Percentiles rank a stretch among this genome's conserved stretches.
Evolutionary conservation across 2,113 vertebrate genomes (phyloP).

Genomic region (Platycercus adscitus): DNA sequence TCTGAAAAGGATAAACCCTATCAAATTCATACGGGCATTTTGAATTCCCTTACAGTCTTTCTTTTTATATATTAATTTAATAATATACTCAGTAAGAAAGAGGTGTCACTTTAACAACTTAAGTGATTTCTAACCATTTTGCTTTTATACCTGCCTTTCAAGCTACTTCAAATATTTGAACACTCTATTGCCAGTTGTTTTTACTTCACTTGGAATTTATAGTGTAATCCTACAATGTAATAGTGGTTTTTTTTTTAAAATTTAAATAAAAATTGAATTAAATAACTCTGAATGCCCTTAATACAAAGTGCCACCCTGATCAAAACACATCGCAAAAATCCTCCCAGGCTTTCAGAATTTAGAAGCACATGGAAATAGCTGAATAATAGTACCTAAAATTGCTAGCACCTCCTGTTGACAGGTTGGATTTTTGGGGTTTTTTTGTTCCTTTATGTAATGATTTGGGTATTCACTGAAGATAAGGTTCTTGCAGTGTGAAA

Average conservation of each 20-base stretch:
- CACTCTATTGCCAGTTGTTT: not conserved
- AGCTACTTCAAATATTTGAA: not conserved
- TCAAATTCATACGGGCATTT: not conserved
- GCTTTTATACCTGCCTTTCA: not conserved
- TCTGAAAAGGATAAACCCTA: not conserved
- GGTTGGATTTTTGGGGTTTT: fast-evolving
- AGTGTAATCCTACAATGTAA: not conserved
- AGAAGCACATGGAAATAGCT: not conserved
- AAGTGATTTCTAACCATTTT: not conserved
- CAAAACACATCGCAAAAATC: not conserved
- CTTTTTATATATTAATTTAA: not conserved
- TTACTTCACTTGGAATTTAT: not conserved
- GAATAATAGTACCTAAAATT: not conserved
- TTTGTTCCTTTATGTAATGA: not conserved
- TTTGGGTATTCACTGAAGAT: not conserved
- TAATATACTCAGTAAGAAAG: not conserved
- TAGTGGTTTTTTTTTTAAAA: not conserved
- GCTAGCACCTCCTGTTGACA: not conserved
- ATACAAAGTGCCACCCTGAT: not conserved
- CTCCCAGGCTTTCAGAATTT: not conserved
- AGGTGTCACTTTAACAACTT: not conserved
- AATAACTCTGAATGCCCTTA: not conserved
- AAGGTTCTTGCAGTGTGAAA: not conserved
- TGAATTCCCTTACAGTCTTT: not conserved
- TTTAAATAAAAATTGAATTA: not conserved